Base-by-base conservation (phyloP, 2,888 invertebrate genomes). In the Labia minor region DNA sequence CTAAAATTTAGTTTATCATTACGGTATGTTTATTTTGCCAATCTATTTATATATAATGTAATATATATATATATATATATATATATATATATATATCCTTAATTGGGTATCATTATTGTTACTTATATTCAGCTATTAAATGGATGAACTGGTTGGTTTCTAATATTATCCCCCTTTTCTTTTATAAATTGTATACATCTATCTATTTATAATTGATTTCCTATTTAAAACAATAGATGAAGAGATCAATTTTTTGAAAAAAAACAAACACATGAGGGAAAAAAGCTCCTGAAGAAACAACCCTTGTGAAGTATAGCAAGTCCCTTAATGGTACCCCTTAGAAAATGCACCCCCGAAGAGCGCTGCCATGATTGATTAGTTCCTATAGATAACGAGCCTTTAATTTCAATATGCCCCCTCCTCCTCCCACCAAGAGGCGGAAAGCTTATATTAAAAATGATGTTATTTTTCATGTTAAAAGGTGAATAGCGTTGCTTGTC, bases 341-440 rank as follows among this genome's bases (percentile, higher is more conserved):
- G 49, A 16, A 14, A 49, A 49, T 49, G 49, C 49, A 49, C 49
- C 49, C 49, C 14, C 14, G 2, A 14, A 49, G 49, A 49, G 49
- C n/a, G 6, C 49, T 16, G 49, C 16, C 16, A 49, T 49, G 49
- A 49, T 49, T 49, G 49, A 49, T 49, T 49, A 49, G 49, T 49
- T 49, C 49, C 49, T 49, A 49, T 49, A 49, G 49, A 49, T 49
- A 49, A 49, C 49, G 49, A 49, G 49, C 49, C 49, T 49, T 49
- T 49, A 49, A 49, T 49, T 49, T 49, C 49, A 49, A 49, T 49
- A 49, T 49, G 49, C 16, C 14, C 49, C 49, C 49, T 16, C 49
- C 49, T 3, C 16, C n/a, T 14, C 2, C 49, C 49, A 4, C 49
- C 49, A 49, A 11, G 49, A n/a, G n/a, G 49, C n/a, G 16, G 49